phyloP scores from a whole-genome alignment of 2,888 invertebrate genomes.

The Sphecodes monilicornis region DNA sequence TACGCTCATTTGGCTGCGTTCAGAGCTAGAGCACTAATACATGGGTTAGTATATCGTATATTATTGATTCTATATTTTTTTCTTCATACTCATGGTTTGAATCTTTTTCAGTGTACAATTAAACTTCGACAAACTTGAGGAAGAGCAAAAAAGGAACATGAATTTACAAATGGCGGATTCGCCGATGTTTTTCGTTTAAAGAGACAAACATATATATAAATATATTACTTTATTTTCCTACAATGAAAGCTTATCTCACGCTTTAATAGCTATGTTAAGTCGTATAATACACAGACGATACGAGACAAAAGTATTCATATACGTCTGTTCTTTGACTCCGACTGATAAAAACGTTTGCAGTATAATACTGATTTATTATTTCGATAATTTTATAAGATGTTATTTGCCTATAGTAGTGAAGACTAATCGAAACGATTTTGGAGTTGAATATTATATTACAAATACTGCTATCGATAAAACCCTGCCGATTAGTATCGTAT shows the following conservation, averaged over 20 bases:
- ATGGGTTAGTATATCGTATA: conserved; percentile 81
- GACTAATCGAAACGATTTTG: background rate
- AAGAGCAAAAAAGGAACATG: conserved; percentile 86
- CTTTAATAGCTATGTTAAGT: background rate
- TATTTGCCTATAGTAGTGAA: background rate
- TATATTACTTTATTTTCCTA: background rate
- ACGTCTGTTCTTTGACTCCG: background rate
- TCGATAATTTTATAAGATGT: background rate
- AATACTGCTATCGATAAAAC: background rate
- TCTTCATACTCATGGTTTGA: background rate
- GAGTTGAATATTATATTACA: background rate
- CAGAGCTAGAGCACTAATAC: conserved; percentile 87
- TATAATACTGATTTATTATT: background rate
- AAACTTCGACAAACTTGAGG: conserved; percentile 85
- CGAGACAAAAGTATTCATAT: background rate
- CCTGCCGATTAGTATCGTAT: background rate
- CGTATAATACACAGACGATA: background rate
- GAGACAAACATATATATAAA: background rate
- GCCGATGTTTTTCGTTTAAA: conserved; percentile 91
- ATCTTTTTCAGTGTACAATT: conserved; percentile 84
- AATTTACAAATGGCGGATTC: conserved; percentile 85
- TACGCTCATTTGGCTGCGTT: conserved; percentile 95
- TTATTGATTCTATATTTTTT: background rate
- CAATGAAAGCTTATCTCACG: background rate
- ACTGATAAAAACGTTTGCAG: background rate